Percentiles rank a stretch among this genome's conserved stretches.
phyloP scores from a whole-genome alignment of 2,888 invertebrate genomes.

The Acanthosepion pharaonis region DNA sequence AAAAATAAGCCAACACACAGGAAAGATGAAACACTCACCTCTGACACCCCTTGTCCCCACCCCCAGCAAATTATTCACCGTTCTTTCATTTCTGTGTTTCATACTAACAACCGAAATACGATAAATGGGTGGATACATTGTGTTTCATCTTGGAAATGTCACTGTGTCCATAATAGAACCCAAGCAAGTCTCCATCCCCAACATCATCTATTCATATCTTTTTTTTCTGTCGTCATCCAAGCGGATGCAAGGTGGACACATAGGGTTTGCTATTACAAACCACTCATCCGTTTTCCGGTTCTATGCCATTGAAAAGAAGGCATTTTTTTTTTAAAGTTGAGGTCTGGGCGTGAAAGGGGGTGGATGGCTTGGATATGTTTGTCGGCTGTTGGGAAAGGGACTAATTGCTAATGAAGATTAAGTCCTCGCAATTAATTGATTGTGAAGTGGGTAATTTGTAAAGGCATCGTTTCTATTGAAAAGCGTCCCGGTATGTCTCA shows the following conservation, averaged over 20 bases:
- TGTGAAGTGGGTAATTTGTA: not conserved
- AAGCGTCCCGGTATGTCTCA: not conserved
- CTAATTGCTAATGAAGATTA: not conserved
- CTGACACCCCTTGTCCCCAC: not conserved
- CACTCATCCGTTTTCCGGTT: not conserved
- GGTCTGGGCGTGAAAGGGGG: too few relatives aligned
- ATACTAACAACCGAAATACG: not conserved
- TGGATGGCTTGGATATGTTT: not conserved
- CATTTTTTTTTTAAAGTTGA: not conserved
- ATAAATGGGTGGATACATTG: not conserved
- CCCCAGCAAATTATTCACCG: not conserved
- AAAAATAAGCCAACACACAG: not conserved
- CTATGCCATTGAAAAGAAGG: not conserved
- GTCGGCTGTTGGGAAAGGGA: not conserved
- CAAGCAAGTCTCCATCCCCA: not conserved
- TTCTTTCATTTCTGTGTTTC: not conserved
- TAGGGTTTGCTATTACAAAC: not conserved
- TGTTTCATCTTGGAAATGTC: constrained; percentile 11
- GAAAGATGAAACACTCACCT: not conserved
- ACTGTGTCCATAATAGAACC: not conserved
- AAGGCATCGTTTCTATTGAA: not conserved
- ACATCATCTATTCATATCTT: not conserved
- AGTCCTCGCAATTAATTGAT: not conserved
- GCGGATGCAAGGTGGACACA: not conserved
- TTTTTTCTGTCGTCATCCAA: not conserved